Base-by-base conservation (phyloP, 2,113 vertebrate genomes). In the Pteruthius melanotis region DNA sequence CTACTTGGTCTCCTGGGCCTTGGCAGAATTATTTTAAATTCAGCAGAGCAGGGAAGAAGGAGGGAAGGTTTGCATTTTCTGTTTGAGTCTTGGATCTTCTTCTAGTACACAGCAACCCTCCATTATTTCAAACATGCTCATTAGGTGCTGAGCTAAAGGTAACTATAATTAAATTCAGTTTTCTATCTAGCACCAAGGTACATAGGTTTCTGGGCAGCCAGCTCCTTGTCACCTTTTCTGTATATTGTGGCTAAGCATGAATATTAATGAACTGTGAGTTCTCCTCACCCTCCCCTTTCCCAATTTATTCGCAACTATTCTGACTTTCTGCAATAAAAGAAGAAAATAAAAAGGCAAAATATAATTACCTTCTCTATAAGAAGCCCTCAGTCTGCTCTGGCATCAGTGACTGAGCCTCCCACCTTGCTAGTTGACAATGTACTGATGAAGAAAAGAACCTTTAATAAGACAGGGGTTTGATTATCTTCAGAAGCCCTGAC, bases 161-260 rank as follows among this genome's bases (percentile, higher is more conserved):
- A 90, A 82, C 74, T 90, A 60, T 93, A 94, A 97, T 93, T 92
- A 96, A 97, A 97, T 93, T 68, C 74, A 87, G 77, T 95, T 97
- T 97, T 93, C 93, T 83, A 89, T 94, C 87, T 95, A 93, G 75
- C 69, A 40, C 64, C 70, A 93, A 95, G 86, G 88, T 94, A 74
- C 90, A 95, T 45, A 90, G 63, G 89, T 95, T 96, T 97, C 93
- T 68, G 88, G 93, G 83, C 81, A 97, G 71, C 75, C 70, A 83
- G 89, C 64, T 97, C 78, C 90, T 95, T 97, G 89, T 96, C 95
- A 95, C 92, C 88, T 96, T 97, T 93, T 82, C 88, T 95, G 61
- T 90, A 61, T 93, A 90, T 88, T 93, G 87, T 95, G 94, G 94
- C 83, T 94, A 94, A 72, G 87, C 80, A 92, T 83, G 77, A 90